Base-by-base conservation (phyloP, 2,888 invertebrate genomes). In the Neocrepidodera transversa region DNA sequence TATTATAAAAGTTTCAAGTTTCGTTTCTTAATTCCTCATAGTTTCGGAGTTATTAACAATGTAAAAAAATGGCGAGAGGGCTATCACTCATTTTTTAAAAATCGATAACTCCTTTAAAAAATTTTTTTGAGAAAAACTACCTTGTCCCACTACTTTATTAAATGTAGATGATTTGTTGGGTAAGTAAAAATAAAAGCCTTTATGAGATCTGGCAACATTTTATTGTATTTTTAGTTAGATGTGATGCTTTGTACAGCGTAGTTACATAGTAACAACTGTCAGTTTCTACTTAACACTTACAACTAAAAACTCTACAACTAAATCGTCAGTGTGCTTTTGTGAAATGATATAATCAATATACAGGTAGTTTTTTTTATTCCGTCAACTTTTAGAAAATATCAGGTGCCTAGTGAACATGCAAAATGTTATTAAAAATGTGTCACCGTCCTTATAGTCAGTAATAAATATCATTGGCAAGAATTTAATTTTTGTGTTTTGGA, bases 191-290 rank as follows among this genome's bases (percentile, higher is more conserved):
- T 38, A 6, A 38, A 38, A 38, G 5, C 2, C 11, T 2, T 17
- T 7, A 7, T 38, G 76, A 78, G 78, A 78, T 85, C 85, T 85
- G 85, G 86, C 86, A 86, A 86, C 86, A 84, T 86, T 59, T 62
- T 86, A 85, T 86, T 86, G 85, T 86, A 85, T 85, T 84, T 84
- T 70, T 77, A 83, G 84, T 79, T 76, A 77, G 77, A 78, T 77
- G 79, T 86, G 85, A 85, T 86, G 85, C 85, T 84, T 85, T 83
- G 82, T 85, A 80, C 80, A 81, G 84, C 83, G 82, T 83, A 86
- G 85, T 86, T 86, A 86, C 86, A 86, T 84, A 86, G 86, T 86
- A 86, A 86, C 86, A 85, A 86, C 85, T 82, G 83, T 75, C 76
- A 68, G 74, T 82, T 60, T 84, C 84, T 78, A 78, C 77, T 76